phyloP scores from a whole-genome alignment of 2,113 vertebrate genomes.

The Ploceus nigricollis region DNA sequence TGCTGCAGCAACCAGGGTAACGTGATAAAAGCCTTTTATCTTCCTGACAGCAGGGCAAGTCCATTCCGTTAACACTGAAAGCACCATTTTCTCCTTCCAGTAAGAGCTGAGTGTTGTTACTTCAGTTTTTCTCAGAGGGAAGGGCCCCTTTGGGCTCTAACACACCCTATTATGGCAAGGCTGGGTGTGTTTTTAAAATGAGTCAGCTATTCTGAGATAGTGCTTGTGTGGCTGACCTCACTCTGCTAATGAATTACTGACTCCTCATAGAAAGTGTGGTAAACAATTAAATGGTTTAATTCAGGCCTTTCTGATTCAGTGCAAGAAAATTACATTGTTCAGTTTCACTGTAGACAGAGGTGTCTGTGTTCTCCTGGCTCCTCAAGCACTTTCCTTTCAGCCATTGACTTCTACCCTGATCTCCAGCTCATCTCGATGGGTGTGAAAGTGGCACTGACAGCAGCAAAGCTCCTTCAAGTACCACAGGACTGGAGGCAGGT shows the following conservation, averaged over 20 bases:
- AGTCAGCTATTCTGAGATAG: slow-evolving; percentile 21
- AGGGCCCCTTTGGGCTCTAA: background rate
- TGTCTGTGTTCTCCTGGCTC: background rate
- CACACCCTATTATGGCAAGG: background rate
- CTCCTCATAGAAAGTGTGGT: background rate
- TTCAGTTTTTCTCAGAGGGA: background rate
- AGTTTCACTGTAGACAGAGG: background rate
- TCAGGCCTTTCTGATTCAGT: background rate
- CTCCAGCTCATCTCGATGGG: background rate
- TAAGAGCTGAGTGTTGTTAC: background rate
- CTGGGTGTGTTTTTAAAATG: background rate
- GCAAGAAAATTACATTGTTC: background rate
- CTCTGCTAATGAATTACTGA: background rate
- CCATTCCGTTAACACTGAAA: background rate
- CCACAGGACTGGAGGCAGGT: background rate
- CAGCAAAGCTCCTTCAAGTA: background rate
- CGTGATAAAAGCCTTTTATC: background rate
- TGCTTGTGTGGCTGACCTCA: background rate
- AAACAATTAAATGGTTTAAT: background rate
- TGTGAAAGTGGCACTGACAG: background rate
- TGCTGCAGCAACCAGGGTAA: background rate
- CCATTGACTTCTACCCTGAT: background rate
- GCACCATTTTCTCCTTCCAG: background rate
- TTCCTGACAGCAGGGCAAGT: background rate
- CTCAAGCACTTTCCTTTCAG: background rate